phyloP scores from a whole-genome alignment of 2,113 vertebrate genomes.

The Urocynchramus pylzowi region DNA sequence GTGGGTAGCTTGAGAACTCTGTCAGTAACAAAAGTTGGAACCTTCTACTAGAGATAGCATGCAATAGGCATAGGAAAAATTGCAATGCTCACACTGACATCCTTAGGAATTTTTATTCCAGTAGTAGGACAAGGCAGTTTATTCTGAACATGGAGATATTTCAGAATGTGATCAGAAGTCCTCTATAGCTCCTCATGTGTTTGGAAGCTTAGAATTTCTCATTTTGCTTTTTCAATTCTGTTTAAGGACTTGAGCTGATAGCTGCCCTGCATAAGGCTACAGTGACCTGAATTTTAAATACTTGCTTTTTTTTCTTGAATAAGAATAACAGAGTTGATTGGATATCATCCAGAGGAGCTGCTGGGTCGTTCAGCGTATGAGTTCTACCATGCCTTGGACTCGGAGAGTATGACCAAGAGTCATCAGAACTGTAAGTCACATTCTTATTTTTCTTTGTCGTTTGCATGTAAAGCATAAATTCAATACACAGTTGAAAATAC shows the following conservation, averaged over 20 bases:
- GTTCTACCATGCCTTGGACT: slow-evolving; percentile 90
- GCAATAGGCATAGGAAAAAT: neutral
- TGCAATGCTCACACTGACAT: neutral
- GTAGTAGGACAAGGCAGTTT: neutral
- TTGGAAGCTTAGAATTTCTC: neutral
- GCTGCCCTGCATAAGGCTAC: neutral
- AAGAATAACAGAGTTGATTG: slow-evolving; percentile 87
- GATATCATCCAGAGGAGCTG: slow-evolving; percentile 87
- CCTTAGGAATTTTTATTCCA: neutral
- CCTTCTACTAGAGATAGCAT: neutral
- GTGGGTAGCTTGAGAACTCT: neutral
- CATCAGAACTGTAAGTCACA: slow-evolving; percentile 85
- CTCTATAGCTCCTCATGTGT: neutral
- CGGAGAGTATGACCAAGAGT: slow-evolving; percentile 83
- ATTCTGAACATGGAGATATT: neutral
- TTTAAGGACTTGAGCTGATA: neutral
- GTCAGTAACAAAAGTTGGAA: neutral
- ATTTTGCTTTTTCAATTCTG: neutral
- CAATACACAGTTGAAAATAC: neutral
- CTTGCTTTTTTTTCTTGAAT: neutral
- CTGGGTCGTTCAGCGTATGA: slow-evolving; percentile 88
- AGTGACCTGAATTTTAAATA: neutral
- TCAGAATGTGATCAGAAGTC: neutral
- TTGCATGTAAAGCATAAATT: neutral
- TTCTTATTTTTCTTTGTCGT: neutral